These are phyloP conservation scores for Cordilura impudica DNA, from an alignment of 2,888 invertebrate species.

Conservation along the genomic window DNA sequence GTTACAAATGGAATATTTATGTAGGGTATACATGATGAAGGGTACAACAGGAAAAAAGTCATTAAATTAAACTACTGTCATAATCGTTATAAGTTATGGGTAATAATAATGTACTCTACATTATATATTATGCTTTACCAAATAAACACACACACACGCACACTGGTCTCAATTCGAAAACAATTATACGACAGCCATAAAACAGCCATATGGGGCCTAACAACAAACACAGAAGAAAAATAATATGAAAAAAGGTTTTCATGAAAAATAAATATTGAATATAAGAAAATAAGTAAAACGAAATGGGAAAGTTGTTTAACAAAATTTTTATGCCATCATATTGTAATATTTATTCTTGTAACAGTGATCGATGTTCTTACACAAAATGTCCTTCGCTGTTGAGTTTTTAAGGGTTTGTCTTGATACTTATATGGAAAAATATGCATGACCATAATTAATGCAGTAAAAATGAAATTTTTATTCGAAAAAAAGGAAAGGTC, in stretches of 20 bases:
- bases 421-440: not conserved
- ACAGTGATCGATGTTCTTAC: constrained; percentile 22
- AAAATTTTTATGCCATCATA: not conserved
- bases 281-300: not conserved
- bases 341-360: constrained; percentile 20
- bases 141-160: constrained; percentile 1
- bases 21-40: too few species aligned
- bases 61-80: constrained; percentile 35
- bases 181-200: constrained; percentile 37
- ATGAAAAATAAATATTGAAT: not conserved
- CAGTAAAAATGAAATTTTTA: constrained; percentile 28
- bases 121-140: constrained; percentile 20
- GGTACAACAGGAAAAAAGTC: too few species aligned
- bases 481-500: constrained; percentile 25
- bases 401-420: constrained; percentile 10
- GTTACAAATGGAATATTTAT: too few species aligned
- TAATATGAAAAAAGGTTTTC: not conserved
- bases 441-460: not conserved
- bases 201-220: constrained; percentile 31
- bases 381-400: constrained; percentile 31
- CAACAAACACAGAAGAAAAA: constrained; percentile 4
- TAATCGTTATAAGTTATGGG: constrained; percentile 45
- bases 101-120: constrained; percentile 8
- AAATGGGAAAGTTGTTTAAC: constrained; percentile 6
- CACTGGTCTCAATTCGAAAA: not conserved